Conservation (phyloP, 2,888 invertebrate species). For the Dryomyza anilis region DNA sequence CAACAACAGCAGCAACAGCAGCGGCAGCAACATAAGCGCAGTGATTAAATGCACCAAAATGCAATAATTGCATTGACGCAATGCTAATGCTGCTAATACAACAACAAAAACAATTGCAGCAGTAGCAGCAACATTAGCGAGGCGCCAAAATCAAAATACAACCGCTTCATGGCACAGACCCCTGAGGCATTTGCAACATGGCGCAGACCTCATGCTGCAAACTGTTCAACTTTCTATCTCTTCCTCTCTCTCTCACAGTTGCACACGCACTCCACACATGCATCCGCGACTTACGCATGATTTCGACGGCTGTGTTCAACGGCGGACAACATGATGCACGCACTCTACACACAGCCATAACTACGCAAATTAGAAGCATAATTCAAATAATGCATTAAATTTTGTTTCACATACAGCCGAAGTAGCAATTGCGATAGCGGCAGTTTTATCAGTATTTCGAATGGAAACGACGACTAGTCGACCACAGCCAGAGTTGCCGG, state of each 20-base stretch:
- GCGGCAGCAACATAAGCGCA: neutral
- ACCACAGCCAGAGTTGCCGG: too few relatives aligned
- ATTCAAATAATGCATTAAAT: conserved; percentile 3
- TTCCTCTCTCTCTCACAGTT: too few relatives aligned
- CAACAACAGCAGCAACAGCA: neutral
- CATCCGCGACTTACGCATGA: neutral
- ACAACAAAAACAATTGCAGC: too few relatives aligned
- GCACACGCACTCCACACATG: neutral
- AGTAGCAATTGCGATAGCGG: too few relatives aligned
- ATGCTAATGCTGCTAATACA: neutral
- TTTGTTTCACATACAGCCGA: neutral
- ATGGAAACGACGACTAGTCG: too few relatives aligned
- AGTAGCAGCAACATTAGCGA: neutral
- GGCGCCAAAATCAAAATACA: neutral
- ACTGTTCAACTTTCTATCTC: too few relatives aligned
- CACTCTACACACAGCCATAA: neutral
- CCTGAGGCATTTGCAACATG: too few relatives aligned
- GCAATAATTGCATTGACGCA: conserved; percentile 14
- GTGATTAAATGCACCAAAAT: conserved; percentile 11
- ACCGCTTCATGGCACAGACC: neutral
- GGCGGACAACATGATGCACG: neutral
- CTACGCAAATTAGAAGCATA: conserved; percentile 8
- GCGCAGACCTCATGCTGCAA: too few relatives aligned
- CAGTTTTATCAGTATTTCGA: too few relatives aligned
- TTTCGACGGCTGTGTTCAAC: too few relatives aligned